A percentile compares a stretch with the other conserved stretches of the same genome.
Evolutionary conservation across 2,888 invertebrate genomes (phyloP).

Genomic region (Pachycephus smyrnensis): DNA sequence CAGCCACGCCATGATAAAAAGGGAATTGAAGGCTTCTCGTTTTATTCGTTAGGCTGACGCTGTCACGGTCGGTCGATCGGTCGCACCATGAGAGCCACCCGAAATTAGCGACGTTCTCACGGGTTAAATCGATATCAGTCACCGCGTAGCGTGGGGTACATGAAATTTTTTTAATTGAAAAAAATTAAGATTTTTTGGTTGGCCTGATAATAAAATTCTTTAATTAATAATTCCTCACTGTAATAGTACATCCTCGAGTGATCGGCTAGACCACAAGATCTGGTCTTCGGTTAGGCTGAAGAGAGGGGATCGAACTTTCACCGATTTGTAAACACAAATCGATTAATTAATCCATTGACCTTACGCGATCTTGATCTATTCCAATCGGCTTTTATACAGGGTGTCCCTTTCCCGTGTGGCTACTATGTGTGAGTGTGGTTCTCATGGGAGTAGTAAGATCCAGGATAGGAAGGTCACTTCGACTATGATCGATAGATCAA

Average conservation of each 20-base stretch:
- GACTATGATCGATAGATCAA: not conserved
- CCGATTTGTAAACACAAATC: slow-evolving; percentile 43
- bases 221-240: not conserved
- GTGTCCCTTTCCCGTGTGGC: not conserved
- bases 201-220: not conserved
- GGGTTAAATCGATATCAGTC: not conserved
- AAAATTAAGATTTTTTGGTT: not conserved
- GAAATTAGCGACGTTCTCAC: slow-evolving; percentile 8
- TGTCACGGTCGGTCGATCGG: slow-evolving; percentile 3
- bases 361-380: slow-evolving; percentile 22
- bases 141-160: not conserved
- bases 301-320: slow-evolving; percentile 32
- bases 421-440: not conserved
- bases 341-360: slow-evolving; percentile 33
- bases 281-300: not conserved
- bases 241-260: not conserved
- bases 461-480: not conserved
- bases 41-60: slow-evolving; percentile 5
- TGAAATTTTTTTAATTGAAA: not conserved
- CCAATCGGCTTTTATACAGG: not conserved
- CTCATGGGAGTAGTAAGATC: not conserved
- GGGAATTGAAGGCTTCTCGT: not conserved
- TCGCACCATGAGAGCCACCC: not conserved
- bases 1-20: not conserved
- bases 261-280: not conserved